Evolutionary conservation across 2,888 invertebrate genomes (phyloP), one percentile per base, ranked within the genome.

Genomic region (Ichneumon xanthorius): DNA sequence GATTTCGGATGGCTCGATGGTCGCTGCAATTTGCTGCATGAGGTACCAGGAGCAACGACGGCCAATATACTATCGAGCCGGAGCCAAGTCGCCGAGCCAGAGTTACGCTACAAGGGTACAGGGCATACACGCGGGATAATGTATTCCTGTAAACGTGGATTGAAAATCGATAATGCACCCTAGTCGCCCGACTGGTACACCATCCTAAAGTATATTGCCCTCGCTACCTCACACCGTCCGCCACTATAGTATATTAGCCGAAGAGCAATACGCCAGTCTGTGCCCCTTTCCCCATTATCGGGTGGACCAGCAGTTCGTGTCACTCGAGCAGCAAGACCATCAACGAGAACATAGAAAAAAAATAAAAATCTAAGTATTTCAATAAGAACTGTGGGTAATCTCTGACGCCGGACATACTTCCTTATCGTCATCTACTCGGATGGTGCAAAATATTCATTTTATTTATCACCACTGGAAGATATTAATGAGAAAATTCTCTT

Each of bases 141-240:
- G 86, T 86, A 86, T 86, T 82, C 82, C 73, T 82, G 85, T 85
- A 77, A 85, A 82, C 77, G 79, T 14, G 67, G 53, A 86, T 86
- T 81, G 86, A 86, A 85, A 86, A 86, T 85, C 86, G 82, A 86
- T 86, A 86, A 86, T 84, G 86, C 84, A 86, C 67, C 84, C 77
- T 33, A 77, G 77, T 77, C 67, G 84, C 77, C 81, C 80, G 72
- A 76, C 73, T 80, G 84, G 61, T 68, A 77, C 55, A 58, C 37
- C 45, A 48, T 68, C 65, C 80, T 73, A 65, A 77, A 72, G 76
- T 76, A 84, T 80, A 84, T 84, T 77, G 84, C 71, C 19, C 48
- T 22, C 45, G 26, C 30, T 50, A 30, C 22, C 48, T 30, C 53
- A 45, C 30, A 26, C 70, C 45, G 45, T 16, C 30, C 26, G 4